Evolutionary conservation across 2,113 vertebrate genomes (phyloP), one percentile per base, ranked within the genome.

Genomic region (Corvus cornix): DNA sequence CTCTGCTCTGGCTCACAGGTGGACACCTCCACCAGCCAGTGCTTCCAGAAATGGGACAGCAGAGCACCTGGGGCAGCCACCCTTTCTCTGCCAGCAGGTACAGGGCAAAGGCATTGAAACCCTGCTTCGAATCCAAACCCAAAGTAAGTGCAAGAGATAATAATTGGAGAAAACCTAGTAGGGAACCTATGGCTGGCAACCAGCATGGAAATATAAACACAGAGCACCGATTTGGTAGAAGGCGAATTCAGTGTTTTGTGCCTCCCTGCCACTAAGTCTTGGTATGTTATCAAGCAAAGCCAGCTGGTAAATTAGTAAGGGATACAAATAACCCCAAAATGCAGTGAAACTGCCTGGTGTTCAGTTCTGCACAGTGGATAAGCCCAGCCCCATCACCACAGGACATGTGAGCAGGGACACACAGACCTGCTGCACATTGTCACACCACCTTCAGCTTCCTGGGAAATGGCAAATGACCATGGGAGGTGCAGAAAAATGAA

Each of bases 371-470:
- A 21, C 24, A 22, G 69, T 2, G 33, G 30, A 2, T 16, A 59
- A 37, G 14, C 49, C 7, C 77, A 88, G 41, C 24, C 37, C 51
- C 55, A 41, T 7, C 41, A 43, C 24, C 84, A 55, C 2, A 1
- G 48, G 28, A 27, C 75, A 59, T 21, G 18, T 10, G 44, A 39
- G 68, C 30, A 90, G 49, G 60, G 52, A 52, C 2, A 3, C 52
- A 16, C 30, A 11, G 51, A 37, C 30, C 60, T 41, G 30, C 64
- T 6, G 4, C 79, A 48, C 20, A 0, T 0, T 4, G 62, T 23
- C 80, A 73, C 17, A 20, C 0, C 46, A 17, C 37, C 43, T 20
- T 48, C 75, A 66, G 51, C 24, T 23, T 62, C 75, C 83, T 0
- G 0, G 48, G 60, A 67, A 80, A 69, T 9, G 23, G 18, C 68